Evolutionary conservation across 1,140 invertebrate species (phyloP).

Genomic region (Elymnias hypermnestra): DNA sequence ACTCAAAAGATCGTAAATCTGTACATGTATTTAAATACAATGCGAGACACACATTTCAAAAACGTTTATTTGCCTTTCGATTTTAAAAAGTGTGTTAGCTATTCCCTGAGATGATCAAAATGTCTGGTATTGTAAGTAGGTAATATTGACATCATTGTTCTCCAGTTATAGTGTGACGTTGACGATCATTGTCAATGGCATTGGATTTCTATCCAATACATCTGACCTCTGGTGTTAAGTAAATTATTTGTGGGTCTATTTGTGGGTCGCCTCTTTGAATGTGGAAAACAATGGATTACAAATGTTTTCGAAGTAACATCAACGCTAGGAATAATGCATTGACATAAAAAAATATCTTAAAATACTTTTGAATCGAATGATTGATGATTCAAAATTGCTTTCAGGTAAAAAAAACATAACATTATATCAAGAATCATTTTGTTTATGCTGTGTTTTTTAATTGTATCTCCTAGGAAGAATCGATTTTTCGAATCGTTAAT

Average conservation of each 20-base stretch:
- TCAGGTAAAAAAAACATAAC: too few relatives aligned
- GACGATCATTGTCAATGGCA: constrained; percentile 13
- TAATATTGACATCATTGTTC: constrained; percentile 20
- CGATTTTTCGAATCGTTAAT: too few relatives aligned
- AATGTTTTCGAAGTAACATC: background rate
- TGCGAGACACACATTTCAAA: too few relatives aligned
- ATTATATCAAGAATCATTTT: too few relatives aligned
- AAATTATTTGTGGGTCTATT: constrained; percentile 16
- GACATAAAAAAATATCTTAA: background rate
- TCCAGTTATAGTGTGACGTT: constrained; percentile 8
- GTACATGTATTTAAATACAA: too few relatives aligned
- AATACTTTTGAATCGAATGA: too few relatives aligned
- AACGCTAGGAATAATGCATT: background rate
- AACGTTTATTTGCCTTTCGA: constrained; percentile 1
- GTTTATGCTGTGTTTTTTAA: too few relatives aligned
- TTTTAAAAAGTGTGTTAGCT: background rate
- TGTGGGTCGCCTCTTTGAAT: constrained; percentile 11
- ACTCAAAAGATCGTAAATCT: too few relatives aligned
- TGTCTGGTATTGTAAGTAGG: background rate
- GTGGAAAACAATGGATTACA: constrained; percentile 1
- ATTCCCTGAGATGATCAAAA: background rate
- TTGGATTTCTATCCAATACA: constrained; percentile 6
- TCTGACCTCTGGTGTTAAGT: constrained; percentile 16
- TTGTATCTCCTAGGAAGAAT: too few relatives aligned
- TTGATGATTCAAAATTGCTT: too few relatives aligned